Conservation (phyloP, 2,888 invertebrate species). For the Labia minor region DNA sequence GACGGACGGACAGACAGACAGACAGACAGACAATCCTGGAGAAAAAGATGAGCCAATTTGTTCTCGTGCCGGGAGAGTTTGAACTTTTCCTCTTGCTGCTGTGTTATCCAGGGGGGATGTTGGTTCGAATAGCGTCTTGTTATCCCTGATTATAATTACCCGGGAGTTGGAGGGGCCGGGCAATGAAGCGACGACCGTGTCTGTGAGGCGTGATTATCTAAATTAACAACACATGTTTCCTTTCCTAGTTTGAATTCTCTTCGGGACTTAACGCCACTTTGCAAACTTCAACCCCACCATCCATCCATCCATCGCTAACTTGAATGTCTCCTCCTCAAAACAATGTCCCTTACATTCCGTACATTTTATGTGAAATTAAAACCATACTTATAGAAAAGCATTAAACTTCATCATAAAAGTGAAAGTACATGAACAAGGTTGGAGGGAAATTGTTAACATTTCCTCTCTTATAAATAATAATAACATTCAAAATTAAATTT, state of each 20-base stretch:
- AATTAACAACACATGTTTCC: background rate
- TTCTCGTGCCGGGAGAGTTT: too few species aligned
- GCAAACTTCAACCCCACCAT: background rate
- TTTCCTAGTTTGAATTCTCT: background rate
- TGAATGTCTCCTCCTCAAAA: too few species aligned
- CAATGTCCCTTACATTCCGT: too few species aligned
- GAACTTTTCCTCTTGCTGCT: background rate
- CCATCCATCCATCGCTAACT: too few species aligned
- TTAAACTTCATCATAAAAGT: too few species aligned
- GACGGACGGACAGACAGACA: background rate
- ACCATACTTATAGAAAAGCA: too few species aligned
- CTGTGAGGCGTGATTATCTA: background rate
- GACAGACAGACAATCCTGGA: background rate
- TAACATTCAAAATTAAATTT: too few species aligned
- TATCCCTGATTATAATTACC: slow-evolving; percentile 7
- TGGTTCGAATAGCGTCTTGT: background rate
- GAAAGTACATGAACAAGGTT: too few species aligned
- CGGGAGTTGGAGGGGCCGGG: background rate
- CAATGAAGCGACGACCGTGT: background rate
- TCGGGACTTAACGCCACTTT: background rate
- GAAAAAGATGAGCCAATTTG: too few species aligned
- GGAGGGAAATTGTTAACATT: too few species aligned
- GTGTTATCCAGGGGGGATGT: background rate
- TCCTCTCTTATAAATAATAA: too few species aligned
- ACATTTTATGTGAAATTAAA: too few species aligned